Evolutionary conservation across 2,113 vertebrate species (phyloP), one percentile per base, ranked within the genome.

Genomic region (Dromas ardeola): DNA sequence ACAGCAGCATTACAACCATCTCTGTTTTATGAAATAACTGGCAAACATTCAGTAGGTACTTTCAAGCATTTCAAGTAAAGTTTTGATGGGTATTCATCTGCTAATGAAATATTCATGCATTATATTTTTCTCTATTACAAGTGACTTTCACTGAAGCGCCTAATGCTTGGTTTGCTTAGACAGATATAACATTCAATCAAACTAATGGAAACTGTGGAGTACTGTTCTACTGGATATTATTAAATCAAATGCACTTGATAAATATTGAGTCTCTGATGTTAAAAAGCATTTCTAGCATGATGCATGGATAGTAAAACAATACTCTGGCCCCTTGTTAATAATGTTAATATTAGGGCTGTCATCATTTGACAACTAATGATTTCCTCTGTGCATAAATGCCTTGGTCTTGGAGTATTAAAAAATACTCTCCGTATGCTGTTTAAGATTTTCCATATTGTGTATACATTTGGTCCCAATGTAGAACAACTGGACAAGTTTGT

Each of bases 101-200:
- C 88, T 96, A 98, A 96, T 98, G 94, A 97, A 98, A 98, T 97
- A 97, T 93, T 93, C 86, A 93, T 91, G 80, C 94, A 95, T 96
- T 96, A 95, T 95, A 95, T 97, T 92, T 97, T 94, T 97, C 95
- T 97, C 86, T 94, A 50, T 92, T 97, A 92, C 63, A 96, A 93
- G 83, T 79, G 84, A 97, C 94, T 97, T 97, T 95, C 88, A 70
- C 84, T 91, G 95, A 97, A 96, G 91, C 85, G 49, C 88, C 81
- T 96, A 97, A 97, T 97, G 85, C 91, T 93, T 93, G 85, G 89
- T 95, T 95, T 97, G 93, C 96, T 95, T 95, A 95, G 87, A 92
- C 81, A 92, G 95, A 97, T 96, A 86, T 19, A 96, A 87, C 81
- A 84, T 96, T 95, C 90, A 97, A 97, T 97, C 89, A 96, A 91